Conservation (phyloP, 2,888 invertebrate genomes). For the Hecatera dysodea region DNA sequence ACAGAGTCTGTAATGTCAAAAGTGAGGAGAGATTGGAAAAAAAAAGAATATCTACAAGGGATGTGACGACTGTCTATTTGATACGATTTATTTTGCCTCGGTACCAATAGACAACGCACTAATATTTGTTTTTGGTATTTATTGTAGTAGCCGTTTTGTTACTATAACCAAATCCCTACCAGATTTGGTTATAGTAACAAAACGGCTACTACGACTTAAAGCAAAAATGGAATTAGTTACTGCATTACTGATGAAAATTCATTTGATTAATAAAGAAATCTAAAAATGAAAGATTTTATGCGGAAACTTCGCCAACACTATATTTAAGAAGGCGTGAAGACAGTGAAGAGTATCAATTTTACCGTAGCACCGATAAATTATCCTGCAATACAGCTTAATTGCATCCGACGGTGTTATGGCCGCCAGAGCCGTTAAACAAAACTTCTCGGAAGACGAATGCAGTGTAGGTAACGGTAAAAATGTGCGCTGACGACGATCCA, state of each 20-base stretch:
- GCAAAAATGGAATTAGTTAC: background rate
- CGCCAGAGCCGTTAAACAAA: slow-evolving; percentile 69
- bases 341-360: slow-evolving; percentile 51
- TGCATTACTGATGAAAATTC: background rate
- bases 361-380: slow-evolving; percentile 61
- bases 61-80: slow-evolving; percentile 32
- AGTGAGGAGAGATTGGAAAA: slow-evolving; percentile 50
- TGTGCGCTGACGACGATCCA: slow-evolving; percentile 62
- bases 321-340: slow-evolving; percentile 48
- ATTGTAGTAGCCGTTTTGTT: background rate
- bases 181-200: too few species aligned
- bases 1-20: slow-evolving; percentile 52
- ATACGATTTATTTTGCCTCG: slow-evolving; percentile 34
- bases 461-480: slow-evolving; percentile 74
- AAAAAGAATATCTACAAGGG: slow-evolving; percentile 45
- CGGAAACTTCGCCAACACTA: slow-evolving; percentile 14
- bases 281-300: slow-evolving; percentile 5
- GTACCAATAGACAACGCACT: slow-evolving; percentile 16
- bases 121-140: background rate
- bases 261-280: background rate
- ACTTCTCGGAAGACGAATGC: slow-evolving; percentile 80
- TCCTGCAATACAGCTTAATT: slow-evolving; percentile 73
- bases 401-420: slow-evolving; percentile 68
- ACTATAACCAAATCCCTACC: too few species aligned
- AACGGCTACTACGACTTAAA: background rate